A percentile compares a stretch with the other conserved stretches of the same genome.
Evolutionary conservation across 2,888 invertebrate genomes (phyloP).

Genomic region (Heteropelma amictum): DNA sequence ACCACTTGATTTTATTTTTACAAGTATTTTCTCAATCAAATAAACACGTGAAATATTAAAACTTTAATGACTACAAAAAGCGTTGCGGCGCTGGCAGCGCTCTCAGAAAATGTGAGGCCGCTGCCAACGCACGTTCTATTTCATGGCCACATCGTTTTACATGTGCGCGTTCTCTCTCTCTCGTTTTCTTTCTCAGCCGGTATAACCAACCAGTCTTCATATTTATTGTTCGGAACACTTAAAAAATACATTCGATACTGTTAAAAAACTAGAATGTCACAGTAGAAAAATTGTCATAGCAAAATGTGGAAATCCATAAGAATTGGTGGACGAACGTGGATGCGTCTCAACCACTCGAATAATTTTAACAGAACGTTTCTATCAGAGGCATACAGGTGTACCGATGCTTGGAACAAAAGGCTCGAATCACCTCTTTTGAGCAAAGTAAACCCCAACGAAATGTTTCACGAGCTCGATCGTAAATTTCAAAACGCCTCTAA

Average conservation of each 20-base stretch:
- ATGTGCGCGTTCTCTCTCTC: no score
- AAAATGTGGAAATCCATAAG: slow-evolving; percentile 60
- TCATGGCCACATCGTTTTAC: no score
- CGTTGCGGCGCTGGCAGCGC: no score
- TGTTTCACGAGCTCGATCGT: slow-evolving; percentile 86
- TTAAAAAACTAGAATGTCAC: slow-evolving; percentile 15
- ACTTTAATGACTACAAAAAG: no score
- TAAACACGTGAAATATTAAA: no score
- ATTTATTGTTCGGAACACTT: background rate
- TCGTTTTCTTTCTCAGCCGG: no score
- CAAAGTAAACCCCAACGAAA: slow-evolving; percentile 82
- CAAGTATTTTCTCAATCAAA: no score
- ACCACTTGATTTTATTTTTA: no score
- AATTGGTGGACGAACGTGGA: slow-evolving; percentile 48
- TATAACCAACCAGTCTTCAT: no score
- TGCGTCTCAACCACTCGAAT: slow-evolving; percentile 45
- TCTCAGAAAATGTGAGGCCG: no score
- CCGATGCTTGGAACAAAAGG: slow-evolving; percentile 85
- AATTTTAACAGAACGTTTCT: slow-evolving; percentile 80
- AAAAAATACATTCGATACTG: background rate
- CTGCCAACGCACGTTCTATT: no score
- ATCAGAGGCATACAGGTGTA: slow-evolving; percentile 86
- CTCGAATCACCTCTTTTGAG: slow-evolving; percentile 82
- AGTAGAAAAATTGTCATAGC: slow-evolving; percentile 33
- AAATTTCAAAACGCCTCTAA: slow-evolving; percentile 82